phyloP scores from a whole-genome alignment of 37 sponge, comb jelly and placozoan species.

The Lycopodina hypogea region DNA sequence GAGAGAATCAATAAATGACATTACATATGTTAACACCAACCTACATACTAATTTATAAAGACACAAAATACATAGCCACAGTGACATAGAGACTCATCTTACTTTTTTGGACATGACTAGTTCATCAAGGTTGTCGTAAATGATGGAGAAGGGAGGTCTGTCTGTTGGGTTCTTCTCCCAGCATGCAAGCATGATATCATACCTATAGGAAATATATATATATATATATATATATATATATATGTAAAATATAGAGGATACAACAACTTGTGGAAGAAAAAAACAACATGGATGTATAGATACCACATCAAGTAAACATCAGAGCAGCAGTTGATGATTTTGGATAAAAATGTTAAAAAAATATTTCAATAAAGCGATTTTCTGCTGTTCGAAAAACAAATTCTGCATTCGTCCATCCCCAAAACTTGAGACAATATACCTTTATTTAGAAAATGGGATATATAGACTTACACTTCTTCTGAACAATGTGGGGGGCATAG shows the following conservation, averaged over 20 bases:
- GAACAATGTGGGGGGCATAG: conserved; percentile 56
- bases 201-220: conserved; percentile 9
- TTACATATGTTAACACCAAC: neutral
- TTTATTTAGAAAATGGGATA: neutral
- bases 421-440: neutral
- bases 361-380: no score
- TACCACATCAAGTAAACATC: no score
- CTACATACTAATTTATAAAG: neutral
- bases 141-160: conserved; percentile 47
- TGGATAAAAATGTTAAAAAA: no score
- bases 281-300: no score
- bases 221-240: neutral
- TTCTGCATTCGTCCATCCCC: no score
- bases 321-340: no score
- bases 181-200: conserved; percentile 54
- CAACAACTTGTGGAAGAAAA: no score
- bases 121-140: conserved; percentile 35
- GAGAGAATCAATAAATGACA: neutral
- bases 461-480: conserved; percentile 51
- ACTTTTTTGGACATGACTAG: conserved; percentile 59
- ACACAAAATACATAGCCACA: neutral
- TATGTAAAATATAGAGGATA: neutral
- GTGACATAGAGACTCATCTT: neutral
- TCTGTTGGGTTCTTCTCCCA: conserved; percentile 50
- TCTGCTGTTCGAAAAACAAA: no score